phyloP scores from a whole-genome alignment of 2,113 vertebrate species.

The Heloderma charlesbogerti region DNA sequence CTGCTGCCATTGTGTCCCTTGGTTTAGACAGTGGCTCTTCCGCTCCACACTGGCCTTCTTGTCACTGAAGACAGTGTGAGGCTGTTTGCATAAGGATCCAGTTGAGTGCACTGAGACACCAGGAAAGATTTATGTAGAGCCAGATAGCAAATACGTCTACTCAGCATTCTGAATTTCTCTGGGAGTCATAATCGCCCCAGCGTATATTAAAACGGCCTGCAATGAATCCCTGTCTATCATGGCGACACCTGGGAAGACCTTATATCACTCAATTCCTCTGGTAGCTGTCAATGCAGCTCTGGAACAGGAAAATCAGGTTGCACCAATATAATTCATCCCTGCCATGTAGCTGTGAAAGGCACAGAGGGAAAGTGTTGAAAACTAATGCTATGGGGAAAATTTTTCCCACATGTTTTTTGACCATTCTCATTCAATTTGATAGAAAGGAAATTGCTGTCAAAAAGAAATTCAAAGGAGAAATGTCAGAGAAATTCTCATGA shows the following conservation, averaged over 20 bases:
- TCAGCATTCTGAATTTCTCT: constrained; percentile 12
- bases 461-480: too few species aligned
- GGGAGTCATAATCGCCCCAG: neutral
- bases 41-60: neutral
- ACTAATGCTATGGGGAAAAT: too few species aligned
- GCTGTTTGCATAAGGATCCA: neutral
- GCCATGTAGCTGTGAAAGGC: neutral
- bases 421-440: too few species aligned
- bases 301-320: neutral
- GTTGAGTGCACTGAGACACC: neutral
- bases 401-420: too few species aligned
- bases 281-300: neutral
- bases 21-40: neutral
- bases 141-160: neutral
- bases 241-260: neutral
- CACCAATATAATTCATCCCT: neutral
- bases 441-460: too few species aligned
- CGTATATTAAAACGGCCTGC: neutral
- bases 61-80: neutral
- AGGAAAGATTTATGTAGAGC: constrained; percentile 19
- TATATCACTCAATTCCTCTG: constrained; percentile 3
- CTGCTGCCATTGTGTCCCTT: neutral
- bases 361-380: neutral
- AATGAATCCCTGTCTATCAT: constrained; percentile 25
- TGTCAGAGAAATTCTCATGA: too few species aligned